Evolutionary conservation across 2,888 invertebrate genomes (phyloP), one percentile per base, ranked within the genome.

Genomic region (Heliconius sara): DNA sequence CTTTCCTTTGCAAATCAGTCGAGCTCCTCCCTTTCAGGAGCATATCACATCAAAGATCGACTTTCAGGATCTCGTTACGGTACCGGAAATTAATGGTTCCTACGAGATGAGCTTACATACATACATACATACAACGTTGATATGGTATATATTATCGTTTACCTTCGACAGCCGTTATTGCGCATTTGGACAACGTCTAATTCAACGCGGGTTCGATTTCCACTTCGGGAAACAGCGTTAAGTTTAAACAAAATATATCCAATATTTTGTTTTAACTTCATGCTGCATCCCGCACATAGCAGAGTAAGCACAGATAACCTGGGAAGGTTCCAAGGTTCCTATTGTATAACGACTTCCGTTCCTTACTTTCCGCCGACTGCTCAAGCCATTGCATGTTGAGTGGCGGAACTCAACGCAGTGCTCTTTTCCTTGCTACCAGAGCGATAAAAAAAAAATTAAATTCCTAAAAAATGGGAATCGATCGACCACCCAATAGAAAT

Each of bases 51-150:
- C 82, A 83, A 83, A 83, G 79, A 80, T 82, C 63, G 81, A 81
- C 83, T 83, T 81, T 73, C 52, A 80, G 82, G 82, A 85, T 83
- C 84, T 84, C 84, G 83, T 85, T 83, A 85, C 83, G 77, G 43
- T 71, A 67, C 84, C 83, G 85, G 85, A 85, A 84, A 85, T 85
- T 85, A 85, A 83, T 81, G 77, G 83, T 77, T 80, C 78, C 81
- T 79, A 79, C 79, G 74, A 81, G 80, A 83, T 80, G 70, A 70
- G 82, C 83, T 79, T 79, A 77, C 13, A 22, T 75, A 66, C 60
- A 34, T 73, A 39, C 57, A 47, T 1, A 57, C 57, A 30, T 73
- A 60, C 22, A 30, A 12, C 22, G 19, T 52, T 52, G 0, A 7
- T 57, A n/a, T n/a, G 3, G 1, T n/a, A 60, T 60, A 60, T 60